phyloP scores from a whole-genome alignment of 2,888 invertebrate genomes.

The Synanthedon andrenaeformis region DNA sequence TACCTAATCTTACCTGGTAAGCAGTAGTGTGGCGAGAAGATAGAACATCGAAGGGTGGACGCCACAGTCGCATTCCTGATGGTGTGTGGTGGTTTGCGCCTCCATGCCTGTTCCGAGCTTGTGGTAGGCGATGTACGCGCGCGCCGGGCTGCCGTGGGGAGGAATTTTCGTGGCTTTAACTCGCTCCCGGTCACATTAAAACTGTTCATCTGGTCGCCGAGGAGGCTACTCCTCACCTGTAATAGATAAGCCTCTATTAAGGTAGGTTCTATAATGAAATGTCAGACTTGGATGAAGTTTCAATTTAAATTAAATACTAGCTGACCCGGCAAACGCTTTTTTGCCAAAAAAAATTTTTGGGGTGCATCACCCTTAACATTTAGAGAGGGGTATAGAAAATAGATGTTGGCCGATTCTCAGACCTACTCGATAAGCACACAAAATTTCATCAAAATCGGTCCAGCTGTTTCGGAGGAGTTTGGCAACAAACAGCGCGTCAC shows the following conservation, averaged over 20 bases:
- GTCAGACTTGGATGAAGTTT: background rate
- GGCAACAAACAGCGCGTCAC: no score
- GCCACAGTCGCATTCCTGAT: slow-evolving; percentile 72
- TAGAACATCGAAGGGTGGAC: slow-evolving; percentile 76
- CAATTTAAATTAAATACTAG: no score
- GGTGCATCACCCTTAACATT: no score
- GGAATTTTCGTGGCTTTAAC: slow-evolving; percentile 60
- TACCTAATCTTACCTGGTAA: slow-evolving; percentile 55
- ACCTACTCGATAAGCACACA: no score
- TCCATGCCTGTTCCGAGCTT: slow-evolving; percentile 61
- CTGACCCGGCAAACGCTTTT: no score
- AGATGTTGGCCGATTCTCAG: no score
- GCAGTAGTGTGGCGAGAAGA: slow-evolving; percentile 71
- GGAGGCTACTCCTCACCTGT: slow-evolving; percentile 45
- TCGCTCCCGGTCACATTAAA: slow-evolving; percentile 39
- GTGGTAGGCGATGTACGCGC: slow-evolving; percentile 75
- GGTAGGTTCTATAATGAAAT: slow-evolving; percentile 1
- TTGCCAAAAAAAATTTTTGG: no score
- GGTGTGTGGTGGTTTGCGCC: slow-evolving; percentile 61
- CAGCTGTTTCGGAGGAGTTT: no score
- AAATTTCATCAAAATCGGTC: no score
- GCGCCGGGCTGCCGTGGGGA: slow-evolving; percentile 60
- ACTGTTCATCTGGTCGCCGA: slow-evolving; percentile 60
- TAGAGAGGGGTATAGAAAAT: no score
- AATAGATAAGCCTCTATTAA: background rate